Conservation (phyloP, 2,888 invertebrate species). For the Ormyrus pomaceus region DNA sequence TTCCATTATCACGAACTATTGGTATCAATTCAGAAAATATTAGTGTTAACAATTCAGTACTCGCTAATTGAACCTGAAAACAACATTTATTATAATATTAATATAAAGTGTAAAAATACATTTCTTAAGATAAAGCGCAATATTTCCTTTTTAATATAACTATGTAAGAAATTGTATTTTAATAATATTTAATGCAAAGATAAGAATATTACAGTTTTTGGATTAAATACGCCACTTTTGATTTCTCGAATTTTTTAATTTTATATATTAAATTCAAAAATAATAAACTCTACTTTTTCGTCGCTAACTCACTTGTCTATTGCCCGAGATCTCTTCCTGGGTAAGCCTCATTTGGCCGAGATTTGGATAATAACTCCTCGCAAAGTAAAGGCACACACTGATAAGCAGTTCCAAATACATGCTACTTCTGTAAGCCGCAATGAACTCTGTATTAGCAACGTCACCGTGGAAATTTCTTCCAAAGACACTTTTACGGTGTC, state of each 20-base stretch:
- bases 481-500: constrained; percentile 88
- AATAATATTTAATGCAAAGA: not conserved
- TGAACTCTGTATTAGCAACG: constrained; percentile 80
- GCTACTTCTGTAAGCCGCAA: constrained; percentile 84
- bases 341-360: constrained; percentile 82
- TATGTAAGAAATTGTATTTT: not conserved
- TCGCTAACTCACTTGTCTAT: constrained; percentile 77
- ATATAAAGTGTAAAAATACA: too few relatives aligned
- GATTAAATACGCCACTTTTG: not conserved
- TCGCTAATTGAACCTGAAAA: constrained; percentile 83
- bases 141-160: not conserved
- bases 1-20: constrained; percentile 86
- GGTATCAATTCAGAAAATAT: constrained; percentile 85
- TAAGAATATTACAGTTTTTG: too few relatives aligned
- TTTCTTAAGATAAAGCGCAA: too few relatives aligned
- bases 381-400: constrained; percentile 86
- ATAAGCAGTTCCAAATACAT: constrained; percentile 89
- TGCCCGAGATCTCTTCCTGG: constrained; percentile 84
- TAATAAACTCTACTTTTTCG: not conserved
- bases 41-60: constrained; percentile 84
- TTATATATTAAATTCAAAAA: not conserved
- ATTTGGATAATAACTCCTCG: constrained; percentile 87
- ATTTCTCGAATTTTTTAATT: not conserved
- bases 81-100: constrained; percentile 7
- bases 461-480: constrained; percentile 83